A percentile compares a stretch with the other conserved stretches of the same genome.
Evolutionary conservation across 2,888 invertebrate genomes (phyloP).

Genomic region (Thymelicus acteon): DNA sequence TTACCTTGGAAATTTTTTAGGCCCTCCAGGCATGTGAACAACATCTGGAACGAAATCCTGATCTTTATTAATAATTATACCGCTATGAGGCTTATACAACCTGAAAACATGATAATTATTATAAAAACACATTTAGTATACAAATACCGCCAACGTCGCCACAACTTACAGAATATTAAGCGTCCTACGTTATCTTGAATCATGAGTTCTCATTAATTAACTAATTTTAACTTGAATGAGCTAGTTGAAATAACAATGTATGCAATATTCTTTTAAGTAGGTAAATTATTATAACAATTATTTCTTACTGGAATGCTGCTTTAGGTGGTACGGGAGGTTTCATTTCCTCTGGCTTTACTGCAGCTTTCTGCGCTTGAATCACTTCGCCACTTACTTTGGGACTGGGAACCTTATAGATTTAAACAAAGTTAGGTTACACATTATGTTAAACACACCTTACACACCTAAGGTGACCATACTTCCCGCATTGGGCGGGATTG

Average conservation of each 20-base stretch:
- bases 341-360: conserved; percentile 57
- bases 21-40: conserved; percentile 64
- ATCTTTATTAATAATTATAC: conserved; percentile 68
- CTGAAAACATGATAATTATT: conserved; percentile 54
- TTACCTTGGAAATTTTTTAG: conserved; percentile 52
- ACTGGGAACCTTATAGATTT: conserved; percentile 61
- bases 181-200: no score
- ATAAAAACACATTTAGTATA: not conserved
- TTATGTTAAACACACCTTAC: no score
- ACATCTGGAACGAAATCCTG: conserved; percentile 65
- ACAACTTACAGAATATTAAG: no score
- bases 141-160: no score
- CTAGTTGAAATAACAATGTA: no score
- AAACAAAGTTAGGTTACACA: no score
- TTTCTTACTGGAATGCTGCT: conserved; percentile 66
- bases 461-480: no score
- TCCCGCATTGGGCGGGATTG: no score
- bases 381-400: conserved; percentile 73
- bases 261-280: not conserved
- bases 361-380: conserved; percentile 61
- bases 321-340: conserved; percentile 70
- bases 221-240: not conserved
- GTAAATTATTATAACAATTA: not conserved
- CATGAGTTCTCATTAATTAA: no score
- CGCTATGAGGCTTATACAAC: conserved; percentile 72